phyloP scores from a whole-genome alignment of 1,140 invertebrate genomes.

The Caenorhabditis brenneri region DNA sequence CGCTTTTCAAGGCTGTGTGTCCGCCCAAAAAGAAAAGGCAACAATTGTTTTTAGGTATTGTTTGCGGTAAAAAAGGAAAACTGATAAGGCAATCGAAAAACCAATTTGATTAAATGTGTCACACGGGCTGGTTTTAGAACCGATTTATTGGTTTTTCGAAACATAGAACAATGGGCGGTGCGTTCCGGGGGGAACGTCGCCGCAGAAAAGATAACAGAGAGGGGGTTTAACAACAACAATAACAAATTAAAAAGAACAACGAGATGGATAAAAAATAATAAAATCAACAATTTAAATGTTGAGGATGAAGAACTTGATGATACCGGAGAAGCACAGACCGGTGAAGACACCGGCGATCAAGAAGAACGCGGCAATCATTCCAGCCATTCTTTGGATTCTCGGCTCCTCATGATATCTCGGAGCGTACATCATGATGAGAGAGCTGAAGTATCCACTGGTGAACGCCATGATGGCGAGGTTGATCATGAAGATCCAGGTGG shows the following conservation, averaged over 20 bases:
- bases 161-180: not conserved
- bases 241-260: not conserved
- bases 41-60: not conserved
- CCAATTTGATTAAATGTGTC: too few relatives aligned
- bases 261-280: not conserved
- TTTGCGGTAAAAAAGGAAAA: too few relatives aligned
- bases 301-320: not conserved
- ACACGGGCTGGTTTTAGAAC: too few relatives aligned
- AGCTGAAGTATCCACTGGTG: conserved; percentile 88
- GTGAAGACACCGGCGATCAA: conserved; percentile 86
- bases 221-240: not conserved
- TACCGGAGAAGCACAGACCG: not conserved
- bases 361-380: conserved; percentile 92
- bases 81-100: too few relatives aligned
- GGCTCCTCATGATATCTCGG: conserved; percentile 77
- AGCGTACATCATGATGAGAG: conserved; percentile 94
- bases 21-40: not conserved
- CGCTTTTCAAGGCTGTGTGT: too few relatives aligned
- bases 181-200: too few relatives aligned
- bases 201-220: not conserved
- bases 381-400: conserved; percentile 77
- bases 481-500: conserved; percentile 85
- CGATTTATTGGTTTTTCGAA: too few relatives aligned
- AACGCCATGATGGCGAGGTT: conserved; percentile 81
- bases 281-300: not conserved